phyloP scores from a whole-genome alignment of 2,113 vertebrate species.

The Sterrhoptilus dennistouni region DNA sequence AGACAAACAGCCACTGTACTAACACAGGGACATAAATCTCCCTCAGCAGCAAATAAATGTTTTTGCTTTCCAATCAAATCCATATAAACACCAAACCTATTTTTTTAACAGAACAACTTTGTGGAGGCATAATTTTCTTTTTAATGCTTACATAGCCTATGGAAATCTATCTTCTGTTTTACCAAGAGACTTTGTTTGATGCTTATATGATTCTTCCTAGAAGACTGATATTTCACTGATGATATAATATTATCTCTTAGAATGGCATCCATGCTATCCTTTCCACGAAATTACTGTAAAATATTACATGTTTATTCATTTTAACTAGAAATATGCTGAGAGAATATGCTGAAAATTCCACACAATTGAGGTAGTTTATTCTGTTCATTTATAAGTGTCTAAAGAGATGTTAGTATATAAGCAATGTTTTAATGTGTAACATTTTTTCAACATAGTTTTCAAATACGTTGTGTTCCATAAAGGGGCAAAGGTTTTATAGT shows the following conservation, averaged over 20 bases:
- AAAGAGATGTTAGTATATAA: not conserved
- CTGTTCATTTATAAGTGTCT: not conserved
- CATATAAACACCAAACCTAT: not conserved
- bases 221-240: not conserved
- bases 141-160: not conserved
- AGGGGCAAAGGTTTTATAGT: not conserved
- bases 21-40: constrained; percentile 22
- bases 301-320: not conserved
- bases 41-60: not conserved
- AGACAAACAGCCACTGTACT: not conserved
- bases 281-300: not conserved
- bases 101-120: not conserved
- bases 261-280: not conserved
- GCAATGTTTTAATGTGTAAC: not conserved
- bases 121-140: constrained; percentile 34
- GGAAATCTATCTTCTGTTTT: constrained; percentile 43
- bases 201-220: not conserved
- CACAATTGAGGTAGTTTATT: not conserved
- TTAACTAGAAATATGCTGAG: not conserved
- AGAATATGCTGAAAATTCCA: not conserved
- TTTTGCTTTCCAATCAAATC: constrained; percentile 54
- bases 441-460: not conserved
- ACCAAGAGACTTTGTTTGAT: not conserved
- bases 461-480: not conserved
- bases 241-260: not conserved